Conservation (phyloP, 2,113 vertebrate genomes). For the Tichodroma muraria region DNA sequence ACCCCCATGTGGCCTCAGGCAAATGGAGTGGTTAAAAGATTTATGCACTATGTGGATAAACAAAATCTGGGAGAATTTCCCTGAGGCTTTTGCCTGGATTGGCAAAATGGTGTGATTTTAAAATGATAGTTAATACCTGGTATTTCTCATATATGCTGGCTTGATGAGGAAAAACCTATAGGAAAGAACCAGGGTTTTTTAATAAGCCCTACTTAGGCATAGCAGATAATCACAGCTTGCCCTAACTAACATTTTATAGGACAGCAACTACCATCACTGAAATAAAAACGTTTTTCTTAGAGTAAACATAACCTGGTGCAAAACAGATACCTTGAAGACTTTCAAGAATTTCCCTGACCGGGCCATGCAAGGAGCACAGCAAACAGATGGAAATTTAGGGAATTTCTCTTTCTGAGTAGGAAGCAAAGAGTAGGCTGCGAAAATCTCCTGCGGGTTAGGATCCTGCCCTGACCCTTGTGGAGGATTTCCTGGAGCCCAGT, state of each 20-base stretch:
- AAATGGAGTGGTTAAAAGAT: slow-evolving; percentile 62
- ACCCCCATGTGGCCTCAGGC: slow-evolving; percentile 52
- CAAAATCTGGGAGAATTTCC: slow-evolving; percentile 57
- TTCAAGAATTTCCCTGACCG: not conserved
- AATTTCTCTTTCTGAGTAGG: not conserved
- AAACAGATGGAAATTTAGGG: not conserved
- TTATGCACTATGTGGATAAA: slow-evolving; percentile 43
- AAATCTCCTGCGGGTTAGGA: not conserved
- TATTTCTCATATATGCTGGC: not conserved
- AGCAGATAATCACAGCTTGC: not conserved
- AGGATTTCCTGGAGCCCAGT: not conserved
- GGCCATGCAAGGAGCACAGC: not conserved
- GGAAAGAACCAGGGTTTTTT: not conserved
- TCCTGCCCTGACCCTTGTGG: not conserved
- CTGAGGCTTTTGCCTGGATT: slow-evolving; percentile 17
- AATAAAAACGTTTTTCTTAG: not conserved
- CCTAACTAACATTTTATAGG: not conserved
- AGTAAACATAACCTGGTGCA: not conserved
- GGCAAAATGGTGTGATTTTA: slow-evolving; percentile 46
- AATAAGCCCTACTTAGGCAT: not conserved
- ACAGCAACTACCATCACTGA: not conserved
- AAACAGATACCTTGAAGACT: not conserved
- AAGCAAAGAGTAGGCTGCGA: not conserved
- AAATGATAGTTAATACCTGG: slow-evolving; percentile 13
- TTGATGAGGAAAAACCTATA: not conserved